phyloP scores from a whole-genome alignment of 2,797 vertebrate genomes.

The Anguilla obscura region DNA sequence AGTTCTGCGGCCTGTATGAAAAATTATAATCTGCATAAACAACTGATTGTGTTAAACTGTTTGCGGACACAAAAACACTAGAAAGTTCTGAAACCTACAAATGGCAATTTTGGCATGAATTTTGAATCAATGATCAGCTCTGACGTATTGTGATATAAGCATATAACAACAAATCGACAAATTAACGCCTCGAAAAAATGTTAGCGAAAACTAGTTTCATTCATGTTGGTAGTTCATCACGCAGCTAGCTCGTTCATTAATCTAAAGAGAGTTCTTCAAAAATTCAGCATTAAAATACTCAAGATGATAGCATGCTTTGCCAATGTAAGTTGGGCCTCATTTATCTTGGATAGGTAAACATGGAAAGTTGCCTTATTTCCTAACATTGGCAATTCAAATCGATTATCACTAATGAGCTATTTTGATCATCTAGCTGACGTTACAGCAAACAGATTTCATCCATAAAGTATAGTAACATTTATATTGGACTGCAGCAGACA shows the following conservation, averaged over 20 bases:
- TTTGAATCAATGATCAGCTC: no score
- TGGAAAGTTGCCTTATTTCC: background rate
- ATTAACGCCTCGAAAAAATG: background rate
- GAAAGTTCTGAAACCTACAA: background rate
- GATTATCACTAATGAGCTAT: background rate
- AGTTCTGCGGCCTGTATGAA: background rate
- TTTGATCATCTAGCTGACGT: background rate
- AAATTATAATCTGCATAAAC: background rate
- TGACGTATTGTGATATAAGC: background rate
- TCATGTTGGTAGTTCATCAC: background rate
- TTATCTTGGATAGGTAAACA: background rate
- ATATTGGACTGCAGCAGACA: background rate
- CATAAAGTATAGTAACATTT: background rate
- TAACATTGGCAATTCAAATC: background rate
- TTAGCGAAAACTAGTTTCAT: background rate
- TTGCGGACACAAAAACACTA: background rate
- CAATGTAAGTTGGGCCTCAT: background rate
- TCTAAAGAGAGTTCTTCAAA: background rate
- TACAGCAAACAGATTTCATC: background rate
- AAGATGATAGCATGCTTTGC: background rate
- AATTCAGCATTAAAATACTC: background rate
- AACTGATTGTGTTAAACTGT: background rate
- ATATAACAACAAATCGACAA: background rate
- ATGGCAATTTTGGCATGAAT: background rate
- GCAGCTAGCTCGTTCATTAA: background rate